Evolutionary conservation across 2,888 invertebrate species (phyloP).

Genomic region (Acronicta alni): DNA sequence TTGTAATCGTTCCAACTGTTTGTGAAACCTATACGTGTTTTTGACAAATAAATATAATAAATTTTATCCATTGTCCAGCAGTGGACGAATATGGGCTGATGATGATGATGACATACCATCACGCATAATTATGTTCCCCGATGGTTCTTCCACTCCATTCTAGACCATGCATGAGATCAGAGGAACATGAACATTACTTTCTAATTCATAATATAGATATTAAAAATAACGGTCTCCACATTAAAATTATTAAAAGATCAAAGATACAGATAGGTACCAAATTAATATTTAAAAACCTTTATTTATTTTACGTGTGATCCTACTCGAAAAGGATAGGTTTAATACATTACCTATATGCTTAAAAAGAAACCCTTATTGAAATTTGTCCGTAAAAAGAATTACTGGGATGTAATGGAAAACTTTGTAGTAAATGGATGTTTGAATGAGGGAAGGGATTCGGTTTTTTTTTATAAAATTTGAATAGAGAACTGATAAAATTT

Average conservation of each 20-base stretch:
- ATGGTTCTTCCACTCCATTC: too few relatives aligned
- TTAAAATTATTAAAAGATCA: neutral
- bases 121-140: too few relatives aligned
- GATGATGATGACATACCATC: too few relatives aligned
- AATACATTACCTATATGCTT: conserved; percentile 29
- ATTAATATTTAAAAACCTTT: conserved; percentile 6
- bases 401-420: conserved; percentile 56
- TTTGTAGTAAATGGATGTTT: conserved; percentile 43
- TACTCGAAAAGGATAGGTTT: conserved; percentile 11
- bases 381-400: conserved; percentile 48
- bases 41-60: too few relatives aligned
- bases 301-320: conserved; percentile 9
- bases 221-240: neutral
- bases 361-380: conserved; percentile 46
- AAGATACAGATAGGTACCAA: conserved; percentile 1
- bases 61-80: too few relatives aligned
- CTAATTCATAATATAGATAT: neutral
- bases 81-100: too few relatives aligned
- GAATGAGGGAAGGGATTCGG: conserved; percentile 40
- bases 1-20: too few relatives aligned
- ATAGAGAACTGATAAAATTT: conserved; percentile 42
- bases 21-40: too few relatives aligned
- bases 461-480: conserved; percentile 38
- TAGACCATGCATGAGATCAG: too few relatives aligned
- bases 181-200: too few relatives aligned